phyloP scores from a whole-genome alignment of 2,113 vertebrate genomes.

The Aplodontia rufa region DNA sequence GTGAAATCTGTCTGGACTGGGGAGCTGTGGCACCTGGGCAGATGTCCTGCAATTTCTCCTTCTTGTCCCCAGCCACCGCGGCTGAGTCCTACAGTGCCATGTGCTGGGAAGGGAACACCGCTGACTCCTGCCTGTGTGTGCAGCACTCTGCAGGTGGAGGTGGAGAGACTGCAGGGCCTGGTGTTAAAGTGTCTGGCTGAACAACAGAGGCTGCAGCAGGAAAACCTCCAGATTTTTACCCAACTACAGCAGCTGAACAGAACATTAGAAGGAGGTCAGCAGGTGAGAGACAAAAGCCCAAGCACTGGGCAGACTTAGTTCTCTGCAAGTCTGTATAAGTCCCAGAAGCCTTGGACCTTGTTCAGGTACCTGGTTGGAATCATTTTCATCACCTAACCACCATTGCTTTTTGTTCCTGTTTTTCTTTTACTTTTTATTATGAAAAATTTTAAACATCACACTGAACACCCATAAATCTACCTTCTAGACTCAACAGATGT shows the following conservation, averaged over 20 bases:
- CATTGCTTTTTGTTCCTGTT: background rate
- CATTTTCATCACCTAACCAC: constrained; percentile 19
- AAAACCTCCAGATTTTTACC: constrained; percentile 83
- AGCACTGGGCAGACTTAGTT: background rate
- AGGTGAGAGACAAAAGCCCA: constrained; percentile 77
- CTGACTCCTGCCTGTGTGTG: constrained; percentile 77
- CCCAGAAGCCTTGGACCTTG: background rate
- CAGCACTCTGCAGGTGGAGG: constrained; percentile 81
- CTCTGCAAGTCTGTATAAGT: constrained; percentile 27
- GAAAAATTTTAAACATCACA: constrained; percentile 34
- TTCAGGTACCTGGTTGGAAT: constrained; percentile 33
- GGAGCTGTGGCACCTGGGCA: background rate
- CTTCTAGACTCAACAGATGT: background rate
- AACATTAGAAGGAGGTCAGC: constrained; percentile 77
- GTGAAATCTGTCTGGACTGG: background rate
- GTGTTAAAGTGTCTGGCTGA: constrained; percentile 86
- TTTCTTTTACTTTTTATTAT: constrained; percentile 35
- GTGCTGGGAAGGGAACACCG: constrained; percentile 71
- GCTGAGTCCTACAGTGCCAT: constrained; percentile 79
- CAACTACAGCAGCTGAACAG: constrained; percentile 83
- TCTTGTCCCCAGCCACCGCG: constrained; percentile 82
- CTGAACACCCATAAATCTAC: background rate
- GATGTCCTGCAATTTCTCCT: background rate
- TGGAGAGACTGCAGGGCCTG: constrained; percentile 79
- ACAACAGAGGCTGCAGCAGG: constrained; percentile 84